Base-by-base conservation (phyloP, 1,140 invertebrate genomes). In the Magallana gigas region DNA sequence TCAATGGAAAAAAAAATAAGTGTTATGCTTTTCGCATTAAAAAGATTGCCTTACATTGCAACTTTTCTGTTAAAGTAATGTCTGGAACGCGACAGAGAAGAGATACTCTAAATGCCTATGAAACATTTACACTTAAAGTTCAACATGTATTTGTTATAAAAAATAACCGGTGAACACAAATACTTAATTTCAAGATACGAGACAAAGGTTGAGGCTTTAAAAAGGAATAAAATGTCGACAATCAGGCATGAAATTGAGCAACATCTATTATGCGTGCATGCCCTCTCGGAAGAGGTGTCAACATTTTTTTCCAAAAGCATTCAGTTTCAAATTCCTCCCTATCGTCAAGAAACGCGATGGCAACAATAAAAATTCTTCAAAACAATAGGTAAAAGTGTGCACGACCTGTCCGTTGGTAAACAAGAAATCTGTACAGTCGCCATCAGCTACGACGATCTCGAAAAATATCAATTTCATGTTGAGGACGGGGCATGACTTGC, bases 381-480 rank as follows among this genome's bases (percentile, higher is more conserved):
- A 76, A 76, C 68, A 76, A 76, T 29, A 76, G 68, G 18, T 76
- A 76, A 76, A 76, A 76, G 68, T 76, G 68, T 76, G 68, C 5
- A 29, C 68, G 68, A 76, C 68, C 68, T 76, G 68, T 18, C 8
- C 23, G 8, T 76, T 76, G 60, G n/a, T 62, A 29, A 29, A 76
- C 68, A 76, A 76, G 68, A 23, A 76, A 76, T 29, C 68, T 18
- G 14, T 29, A 29, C 68, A 76, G 68, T 76, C 68, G 68, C 68
- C 68, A 76, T 76, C 68, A 76, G 18, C 9, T 18, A 76, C 68
- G 68, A 29, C 68, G 23, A 76, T 76, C 68, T 68, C 36, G 68
- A n/a, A 48, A 76, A 76, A 76, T 76, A 76, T 76, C 68, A 23
- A 76, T 76, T 76, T 76, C 68, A 29, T 76, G 68, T 76, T 76